Base-by-base conservation (phyloP, 2,888 invertebrate species). In the Drosophila barbarae region DNA sequence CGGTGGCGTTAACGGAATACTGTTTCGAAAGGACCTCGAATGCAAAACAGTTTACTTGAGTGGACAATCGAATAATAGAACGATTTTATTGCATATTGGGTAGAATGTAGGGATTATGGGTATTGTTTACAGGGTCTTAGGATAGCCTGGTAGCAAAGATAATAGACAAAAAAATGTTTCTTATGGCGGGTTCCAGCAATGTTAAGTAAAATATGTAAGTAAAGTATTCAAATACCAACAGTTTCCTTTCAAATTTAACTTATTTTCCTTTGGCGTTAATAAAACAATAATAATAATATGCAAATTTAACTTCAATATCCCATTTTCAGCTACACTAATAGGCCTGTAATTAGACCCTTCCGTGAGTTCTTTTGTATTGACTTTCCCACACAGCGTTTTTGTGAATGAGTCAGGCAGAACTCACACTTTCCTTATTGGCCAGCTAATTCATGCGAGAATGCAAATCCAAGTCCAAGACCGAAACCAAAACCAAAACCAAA, bases 391-490 rank as follows among this genome's bases (percentile, higher is more conserved):
- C 23, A 46, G 1, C 26, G 5, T 9, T n/a, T 26, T 28, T 10
- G 34, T n/a, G 42, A 44, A 28, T 51, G 30, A 51, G 26, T 51
- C 64, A 66, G 18, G 6, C 23, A 41, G 34, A 26, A 23, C 44
- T 51, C 58, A 51, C 66, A 52, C 54, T 61, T 53, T 61, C 50
- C 55, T 53, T 64, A 51, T 54, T 58, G 70, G 72, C 26, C 65
- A 41, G 71, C 71, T 58, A 71, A 70, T 65, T 65, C 57, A 57
- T 64, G 69, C 59, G 60, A 49, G 38, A 41, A 60, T 53, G 49
- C 42, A 53, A 60, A 51, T 57, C 58, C 13, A 30, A 67, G 51
- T 51, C 39, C 66, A 35, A 50, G 46, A 34, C 36, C 44, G n/a
- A 46, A 26, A 35, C 34, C 21, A 49, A 49, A 49, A 32, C 18